These are phyloP conservation scores for Takifugu ocellatus DNA, from an alignment of 2,797 vertebrate genomes.

Conservation along the genomic window DNA sequence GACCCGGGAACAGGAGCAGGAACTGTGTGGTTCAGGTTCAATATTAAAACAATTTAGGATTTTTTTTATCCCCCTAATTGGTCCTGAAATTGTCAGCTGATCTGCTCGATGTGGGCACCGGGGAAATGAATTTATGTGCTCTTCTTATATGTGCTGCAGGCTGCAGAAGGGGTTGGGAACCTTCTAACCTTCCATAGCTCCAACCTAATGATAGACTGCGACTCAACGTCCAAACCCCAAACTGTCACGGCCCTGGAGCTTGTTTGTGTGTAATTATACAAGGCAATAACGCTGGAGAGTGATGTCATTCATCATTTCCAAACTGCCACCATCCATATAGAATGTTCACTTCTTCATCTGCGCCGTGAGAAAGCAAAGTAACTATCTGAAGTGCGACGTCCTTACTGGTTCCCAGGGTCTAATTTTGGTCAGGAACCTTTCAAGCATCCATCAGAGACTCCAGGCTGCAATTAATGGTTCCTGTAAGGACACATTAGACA, in stretches of 20 bases:
- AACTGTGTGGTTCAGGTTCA: neutral
- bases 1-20: neutral
- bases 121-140: conserved; percentile 64
- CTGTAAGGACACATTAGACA: no score
- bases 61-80: no score
- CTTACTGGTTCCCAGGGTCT: neutral
- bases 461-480: no score
- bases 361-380: conserved; percentile 13
- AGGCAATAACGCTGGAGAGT: conserved; percentile 68
- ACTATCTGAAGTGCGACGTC: conserved; percentile 17
- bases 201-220: conserved; percentile 65
- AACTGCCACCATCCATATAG: conserved; percentile 42
- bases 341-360: conserved; percentile 28
- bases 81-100: conserved; percentile 47
- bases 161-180: conserved; percentile 67
- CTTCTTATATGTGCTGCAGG: conserved; percentile 51
- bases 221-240: conserved; percentile 53
- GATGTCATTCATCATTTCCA: conserved; percentile 51
- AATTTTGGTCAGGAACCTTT: no score
- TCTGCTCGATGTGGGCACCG: conserved; percentile 63
- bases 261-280: conserved; percentile 22
- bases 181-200: conserved; percentile 40
- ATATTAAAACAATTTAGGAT: no score
- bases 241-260: conserved; percentile 53
- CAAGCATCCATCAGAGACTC: no score